Percentiles rank a stretch among this genome's conserved stretches.
phyloP scores from a whole-genome alignment of 1,140 invertebrate genomes.

The Caenorhabditis latens region DNA sequence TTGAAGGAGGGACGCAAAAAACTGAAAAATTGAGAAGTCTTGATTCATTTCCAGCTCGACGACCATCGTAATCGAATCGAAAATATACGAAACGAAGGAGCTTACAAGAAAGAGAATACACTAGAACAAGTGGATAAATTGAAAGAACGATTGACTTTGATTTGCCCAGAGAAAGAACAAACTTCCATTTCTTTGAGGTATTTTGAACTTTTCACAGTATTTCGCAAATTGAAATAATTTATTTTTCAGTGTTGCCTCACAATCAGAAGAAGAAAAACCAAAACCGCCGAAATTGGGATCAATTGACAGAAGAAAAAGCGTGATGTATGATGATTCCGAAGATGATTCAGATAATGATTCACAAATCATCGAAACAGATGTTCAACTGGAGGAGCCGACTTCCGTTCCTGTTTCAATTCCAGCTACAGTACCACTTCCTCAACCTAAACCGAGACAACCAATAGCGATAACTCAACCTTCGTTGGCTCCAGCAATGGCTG shows the following conservation, averaged over 20 bases:
- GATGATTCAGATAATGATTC: slow-evolving; percentile 32
- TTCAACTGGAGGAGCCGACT: background rate
- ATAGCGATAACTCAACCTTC: slow-evolving; percentile 26
- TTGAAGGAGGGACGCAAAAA: background rate
- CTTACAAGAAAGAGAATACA: slow-evolving; percentile 31
- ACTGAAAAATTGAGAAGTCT: background rate
- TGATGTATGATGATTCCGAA: slow-evolving; percentile 18
- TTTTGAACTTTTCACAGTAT: too few relatives aligned
- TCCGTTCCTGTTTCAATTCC: background rate
- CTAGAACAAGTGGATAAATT: slow-evolving; percentile 36
- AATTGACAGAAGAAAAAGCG: background rate
- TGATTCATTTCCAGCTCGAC: slow-evolving; percentile 13
- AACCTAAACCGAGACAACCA: slow-evolving; percentile 33
- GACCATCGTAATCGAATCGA: slow-evolving; percentile 50
- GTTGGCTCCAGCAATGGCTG: background rate
- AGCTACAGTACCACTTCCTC: background rate
- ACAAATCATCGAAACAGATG: slow-evolving; percentile 45
- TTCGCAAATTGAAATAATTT: background rate
- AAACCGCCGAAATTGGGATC: background rate
- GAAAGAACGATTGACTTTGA: slow-evolving; percentile 9
- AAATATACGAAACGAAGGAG: background rate
- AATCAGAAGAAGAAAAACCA: slow-evolving; percentile 11
- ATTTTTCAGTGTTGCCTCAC: background rate
- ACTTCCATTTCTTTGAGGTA: background rate
- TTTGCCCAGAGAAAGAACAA: slow-evolving; percentile 17